A percentile compares a stretch with the other conserved stretches of the same genome.
Evolutionary conservation across 2,888 invertebrate species (phyloP).

Genomic region (Syrphus vitripennis): DNA sequence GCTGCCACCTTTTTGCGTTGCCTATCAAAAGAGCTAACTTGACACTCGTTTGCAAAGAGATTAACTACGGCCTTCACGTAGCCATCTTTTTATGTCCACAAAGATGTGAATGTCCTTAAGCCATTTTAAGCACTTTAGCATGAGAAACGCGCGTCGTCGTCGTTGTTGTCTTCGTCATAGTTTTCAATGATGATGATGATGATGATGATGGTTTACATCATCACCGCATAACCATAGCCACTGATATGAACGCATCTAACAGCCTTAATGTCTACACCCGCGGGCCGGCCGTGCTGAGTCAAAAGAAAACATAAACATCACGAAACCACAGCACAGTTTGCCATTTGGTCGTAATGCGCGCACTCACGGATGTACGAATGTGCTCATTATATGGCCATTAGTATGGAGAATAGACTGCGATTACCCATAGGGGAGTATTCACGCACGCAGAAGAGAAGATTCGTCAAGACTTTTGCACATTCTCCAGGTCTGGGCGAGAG

Average conservation of each 20-base stretch:
- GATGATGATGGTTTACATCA: conserved; percentile 64
- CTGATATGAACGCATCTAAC: conserved; percentile 9
- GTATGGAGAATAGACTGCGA: conserved; percentile 51
- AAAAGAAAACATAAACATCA: conserved; percentile 14
- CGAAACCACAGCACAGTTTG: not conserved
- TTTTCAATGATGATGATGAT: conserved; percentile 14
- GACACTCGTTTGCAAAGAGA: conserved; percentile 58
- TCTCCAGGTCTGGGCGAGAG: not conserved
- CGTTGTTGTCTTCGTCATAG: conserved; percentile 26
- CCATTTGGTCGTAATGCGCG: conserved; percentile 13
- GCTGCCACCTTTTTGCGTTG: conserved; percentile 44
- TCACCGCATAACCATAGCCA: conserved; percentile 31
- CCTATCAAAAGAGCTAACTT: conserved; percentile 47
- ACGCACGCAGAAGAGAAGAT: conserved; percentile 26
- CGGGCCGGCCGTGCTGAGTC: not conserved
- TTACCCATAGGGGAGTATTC: conserved; percentile 19
- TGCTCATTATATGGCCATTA: conserved; percentile 64
- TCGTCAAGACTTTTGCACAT: conserved; percentile 13
- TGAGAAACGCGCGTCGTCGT: conserved; percentile 27
- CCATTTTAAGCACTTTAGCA: conserved; percentile 26
- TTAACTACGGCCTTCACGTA: conserved; percentile 58
- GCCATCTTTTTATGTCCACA: conserved; percentile 48
- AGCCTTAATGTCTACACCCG: conserved; percentile 62
- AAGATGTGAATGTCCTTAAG: conserved; percentile 49
- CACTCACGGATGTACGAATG: conserved; percentile 49